These are phyloP conservation scores for Brachyopa scutellaris DNA, from an alignment of 2,888 invertebrate genomes.

Conservation along the genomic window DNA sequence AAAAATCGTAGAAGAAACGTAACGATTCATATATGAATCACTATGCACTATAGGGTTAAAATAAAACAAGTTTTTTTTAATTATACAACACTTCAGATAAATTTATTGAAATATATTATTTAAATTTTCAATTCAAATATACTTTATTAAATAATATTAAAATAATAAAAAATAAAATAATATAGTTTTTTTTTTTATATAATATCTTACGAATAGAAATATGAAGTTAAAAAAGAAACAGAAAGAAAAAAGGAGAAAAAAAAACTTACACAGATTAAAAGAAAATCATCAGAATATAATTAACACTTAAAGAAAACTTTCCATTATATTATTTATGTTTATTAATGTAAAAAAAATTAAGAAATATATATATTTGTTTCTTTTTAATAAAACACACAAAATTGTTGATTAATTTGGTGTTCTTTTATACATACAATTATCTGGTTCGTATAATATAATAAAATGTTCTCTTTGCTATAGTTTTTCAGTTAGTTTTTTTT, in stretches of 20 bases:
- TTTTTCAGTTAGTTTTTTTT: neutral
- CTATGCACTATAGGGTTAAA: no score
- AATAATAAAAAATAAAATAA: slow-evolving; percentile 26
- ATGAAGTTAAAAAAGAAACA: slow-evolving; percentile 37
- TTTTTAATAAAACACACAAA: slow-evolving; percentile 13
- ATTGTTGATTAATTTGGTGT: slow-evolving; percentile 17
- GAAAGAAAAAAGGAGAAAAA: slow-evolving; percentile 30
- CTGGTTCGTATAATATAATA: slow-evolving; percentile 17
- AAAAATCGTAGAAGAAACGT: no score
- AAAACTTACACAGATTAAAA: slow-evolving; percentile 24
- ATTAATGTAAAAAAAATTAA: slow-evolving; percentile 65
- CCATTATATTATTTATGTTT: slow-evolving; percentile 26
- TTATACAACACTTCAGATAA: slow-evolving; percentile 70
- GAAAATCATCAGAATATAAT: slow-evolving; percentile 40
- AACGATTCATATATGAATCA: no score
- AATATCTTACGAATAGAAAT: slow-evolving; percentile 51
- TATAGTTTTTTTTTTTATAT: slow-evolving; percentile 16
- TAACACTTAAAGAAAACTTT: slow-evolving; percentile 37
- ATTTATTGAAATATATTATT: slow-evolving; percentile 71
- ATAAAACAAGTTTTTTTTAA: no score
- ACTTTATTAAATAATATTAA: slow-evolving; percentile 48
- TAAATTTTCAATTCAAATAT: slow-evolving; percentile 55
- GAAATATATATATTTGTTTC: slow-evolving; percentile 44
- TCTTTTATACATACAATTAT: slow-evolving; percentile 8
- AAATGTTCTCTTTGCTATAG: neutral